A percentile compares a stretch with the other conserved stretches of the same genome.
Conservation (phyloP, 2,797 vertebrate genomes). For the Peromyscus attwateri region DNA sequence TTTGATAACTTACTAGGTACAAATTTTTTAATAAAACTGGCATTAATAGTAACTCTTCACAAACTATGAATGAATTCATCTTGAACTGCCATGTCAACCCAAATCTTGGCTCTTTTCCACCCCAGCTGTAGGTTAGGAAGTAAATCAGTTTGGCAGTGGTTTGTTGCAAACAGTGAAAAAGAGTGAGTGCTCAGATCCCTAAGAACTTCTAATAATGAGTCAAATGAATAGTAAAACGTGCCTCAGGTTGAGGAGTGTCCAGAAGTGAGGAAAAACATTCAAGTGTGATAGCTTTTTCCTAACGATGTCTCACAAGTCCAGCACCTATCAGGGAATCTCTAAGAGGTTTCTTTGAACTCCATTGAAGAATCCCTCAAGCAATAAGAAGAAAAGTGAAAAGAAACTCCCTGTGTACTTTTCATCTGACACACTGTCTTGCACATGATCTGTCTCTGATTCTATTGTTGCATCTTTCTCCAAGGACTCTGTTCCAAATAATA, state of each 20-base stretch:
- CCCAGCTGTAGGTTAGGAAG: neutral
- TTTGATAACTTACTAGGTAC: neutral
- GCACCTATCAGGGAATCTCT: neutral
- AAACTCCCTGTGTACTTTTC: neutral
- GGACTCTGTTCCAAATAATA: neutral
- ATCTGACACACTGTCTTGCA: neutral
- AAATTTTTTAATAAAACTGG: neutral
- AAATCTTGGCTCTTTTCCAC: neutral
- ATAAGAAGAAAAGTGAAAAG: neutral
- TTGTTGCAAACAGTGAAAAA: neutral
- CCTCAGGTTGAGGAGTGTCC: neutral
- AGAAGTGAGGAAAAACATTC: neutral
- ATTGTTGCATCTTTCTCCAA: constrained; percentile 34
- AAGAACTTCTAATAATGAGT: neutral
- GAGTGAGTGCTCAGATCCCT: neutral
- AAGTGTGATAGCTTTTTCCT: neutral
- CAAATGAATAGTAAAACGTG: neutral
- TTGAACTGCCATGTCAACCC: neutral
- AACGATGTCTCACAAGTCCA: neutral
- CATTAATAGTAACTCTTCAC: neutral
- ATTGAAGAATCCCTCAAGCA: neutral
- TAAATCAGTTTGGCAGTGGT: too few relatives aligned
- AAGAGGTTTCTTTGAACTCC: neutral
- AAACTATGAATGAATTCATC: neutral
- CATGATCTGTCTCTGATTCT: constrained; percentile 3